phyloP scores from a whole-genome alignment of 2,113 vertebrate species.

The Globicephala melas region DNA sequence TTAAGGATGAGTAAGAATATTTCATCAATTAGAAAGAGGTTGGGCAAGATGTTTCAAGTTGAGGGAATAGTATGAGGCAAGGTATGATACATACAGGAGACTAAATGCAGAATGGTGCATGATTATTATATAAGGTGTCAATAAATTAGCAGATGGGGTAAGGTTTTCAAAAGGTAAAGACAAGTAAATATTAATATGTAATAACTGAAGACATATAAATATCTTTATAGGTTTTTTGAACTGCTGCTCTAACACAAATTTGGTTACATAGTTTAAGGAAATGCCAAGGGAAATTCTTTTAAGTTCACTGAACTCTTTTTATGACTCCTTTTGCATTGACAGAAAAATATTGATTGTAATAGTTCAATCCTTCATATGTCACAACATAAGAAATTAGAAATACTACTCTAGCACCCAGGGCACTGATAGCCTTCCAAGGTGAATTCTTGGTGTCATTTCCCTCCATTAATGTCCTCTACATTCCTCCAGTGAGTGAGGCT shows the following conservation, averaged over 20 bases:
- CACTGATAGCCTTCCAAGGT: neutral
- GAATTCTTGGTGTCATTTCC: neutral
- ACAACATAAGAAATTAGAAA: neutral
- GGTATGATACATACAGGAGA: too few species aligned
- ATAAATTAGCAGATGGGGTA: neutral
- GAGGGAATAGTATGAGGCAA: neutral
- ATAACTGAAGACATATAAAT: neutral
- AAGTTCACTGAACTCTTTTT: neutral
- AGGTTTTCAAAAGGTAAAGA: neutral
- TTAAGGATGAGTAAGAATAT: neutral
- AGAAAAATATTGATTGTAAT: neutral
- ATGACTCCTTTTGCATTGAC: neutral
- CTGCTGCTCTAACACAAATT: neutral
- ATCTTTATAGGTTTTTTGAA: neutral
- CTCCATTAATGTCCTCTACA: accelerated
- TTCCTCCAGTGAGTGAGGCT: neutral
- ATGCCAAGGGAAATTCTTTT: neutral
- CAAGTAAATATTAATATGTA: neutral
- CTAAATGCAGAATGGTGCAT: neutral
- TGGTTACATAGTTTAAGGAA: neutral
- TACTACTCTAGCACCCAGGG: neutral
- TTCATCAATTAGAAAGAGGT: neutral
- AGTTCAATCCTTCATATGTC: neutral
- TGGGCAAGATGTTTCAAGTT: neutral
- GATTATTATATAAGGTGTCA: neutral